These are phyloP conservation scores for Lasioglossum calceatum DNA, from an alignment of 2,888 invertebrate genomes.

Conservation along the genomic window DNA sequence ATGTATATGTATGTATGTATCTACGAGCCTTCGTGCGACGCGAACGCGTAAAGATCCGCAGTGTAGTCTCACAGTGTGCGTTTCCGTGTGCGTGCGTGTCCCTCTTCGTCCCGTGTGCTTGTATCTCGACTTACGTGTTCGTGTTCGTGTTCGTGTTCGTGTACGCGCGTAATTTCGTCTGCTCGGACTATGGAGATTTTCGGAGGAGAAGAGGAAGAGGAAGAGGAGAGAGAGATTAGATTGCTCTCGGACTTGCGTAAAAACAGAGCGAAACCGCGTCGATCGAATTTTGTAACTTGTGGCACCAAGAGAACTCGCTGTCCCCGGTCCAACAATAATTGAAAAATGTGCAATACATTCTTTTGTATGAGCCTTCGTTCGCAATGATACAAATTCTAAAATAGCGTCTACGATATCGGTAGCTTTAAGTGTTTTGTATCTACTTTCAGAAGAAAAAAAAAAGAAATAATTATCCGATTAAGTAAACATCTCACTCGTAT, in stretches of 20 bases:
- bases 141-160: neutral
- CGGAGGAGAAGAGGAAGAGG: neutral
- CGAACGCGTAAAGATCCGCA: neutral
- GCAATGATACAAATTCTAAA: constrained; percentile 15
- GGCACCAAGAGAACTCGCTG: neutral
- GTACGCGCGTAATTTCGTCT: constrained; percentile 23
- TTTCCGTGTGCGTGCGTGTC: constrained; percentile 30
- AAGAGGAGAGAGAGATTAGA: neutral
- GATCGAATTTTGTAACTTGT: neutral
- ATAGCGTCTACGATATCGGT: constrained; percentile 7
- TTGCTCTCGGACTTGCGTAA: constrained; percentile 18
- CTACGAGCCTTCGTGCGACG: neutral
- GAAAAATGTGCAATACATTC: constrained; percentile 17
- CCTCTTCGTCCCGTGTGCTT: constrained; percentile 26
- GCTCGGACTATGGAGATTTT: neutral
- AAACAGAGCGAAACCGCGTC: neutral
- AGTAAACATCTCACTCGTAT: constrained; percentile 7
- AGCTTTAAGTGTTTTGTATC: constrained; percentile 18
- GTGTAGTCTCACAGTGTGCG: neutral
- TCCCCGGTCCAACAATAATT: neutral
- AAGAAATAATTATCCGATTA: constrained; percentile 11
- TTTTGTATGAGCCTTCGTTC: neutral
- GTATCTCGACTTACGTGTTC: constrained; percentile 23
- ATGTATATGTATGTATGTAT: too few species aligned
- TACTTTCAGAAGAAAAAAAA: constrained; percentile 7